Base-by-base conservation (phyloP, 2,113 vertebrate genomes). In the Struthio camelus region DNA sequence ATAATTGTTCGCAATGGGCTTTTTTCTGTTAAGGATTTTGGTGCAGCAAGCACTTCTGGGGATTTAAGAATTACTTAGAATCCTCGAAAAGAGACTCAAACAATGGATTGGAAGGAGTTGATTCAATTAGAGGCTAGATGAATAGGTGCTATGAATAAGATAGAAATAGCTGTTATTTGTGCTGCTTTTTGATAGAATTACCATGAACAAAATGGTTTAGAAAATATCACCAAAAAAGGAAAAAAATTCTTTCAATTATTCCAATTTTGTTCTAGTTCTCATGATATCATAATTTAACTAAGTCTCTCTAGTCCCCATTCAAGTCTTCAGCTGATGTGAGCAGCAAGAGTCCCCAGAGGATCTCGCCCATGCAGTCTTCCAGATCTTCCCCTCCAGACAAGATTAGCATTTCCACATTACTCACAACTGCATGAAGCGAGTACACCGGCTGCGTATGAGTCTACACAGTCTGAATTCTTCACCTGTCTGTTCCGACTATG, bases 371-470 rank as follows among this genome's bases (percentile, higher is more conserved):
- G 40, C 40, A 17, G 24, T 22, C 42, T 58, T 40, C 64, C 71
- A 66, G 42, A 32, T 5, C 32, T 9, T 8, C 69, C 71, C 56
- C 59, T 64, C 28, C 79, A 66, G 81, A 32, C 13, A 3, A 38
- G 40, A 34, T 10, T 1, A 65, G 58, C 83, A 4, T 27, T 61
- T 36, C 67, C 67, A 69, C 54, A 5, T 48, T 14, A 48, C 14
- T 24, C 46, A 32, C 72, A 50, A 2, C 2, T 0, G 6, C 24
- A 24, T 2, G 46, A 61, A 27, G 23, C 0, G 3, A 79, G n/a
- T 25, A 23, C 42, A 5, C 2, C 1, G 36, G 0, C n/a, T 56
- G 14, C 0, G 0, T 4, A 2, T 1, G 40, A 24, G 1, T 53
- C 32, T 6, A 5, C 46, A 15, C 27, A 40, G 11, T 17, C 71